These are phyloP conservation scores for Scalopus aquaticus DNA, from an alignment of 2,113 vertebrate genomes.

Conservation along the genomic window DNA sequence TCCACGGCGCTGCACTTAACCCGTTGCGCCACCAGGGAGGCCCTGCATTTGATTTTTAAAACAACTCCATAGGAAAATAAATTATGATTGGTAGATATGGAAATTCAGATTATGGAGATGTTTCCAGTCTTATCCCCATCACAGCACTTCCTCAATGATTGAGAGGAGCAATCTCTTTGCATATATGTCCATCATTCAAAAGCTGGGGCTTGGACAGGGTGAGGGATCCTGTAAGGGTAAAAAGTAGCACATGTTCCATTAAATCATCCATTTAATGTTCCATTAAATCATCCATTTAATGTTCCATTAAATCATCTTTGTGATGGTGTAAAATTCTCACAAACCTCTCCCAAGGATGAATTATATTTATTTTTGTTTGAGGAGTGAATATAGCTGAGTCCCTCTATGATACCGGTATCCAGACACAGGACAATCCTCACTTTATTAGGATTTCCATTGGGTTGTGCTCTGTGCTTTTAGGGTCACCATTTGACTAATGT, in stretches of 20 bases:
- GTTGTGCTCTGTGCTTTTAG: not conserved
- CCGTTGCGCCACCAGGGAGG: no score
- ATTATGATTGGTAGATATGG: not conserved
- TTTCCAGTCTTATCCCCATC: not conserved
- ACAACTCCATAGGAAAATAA: not conserved
- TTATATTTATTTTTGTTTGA: not conserved
- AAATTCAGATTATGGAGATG: not conserved
- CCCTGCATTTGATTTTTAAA: not conserved
- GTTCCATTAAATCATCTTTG: not conserved
- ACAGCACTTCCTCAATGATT: not conserved
- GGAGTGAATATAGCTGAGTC: not conserved
- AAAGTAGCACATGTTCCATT: not conserved
- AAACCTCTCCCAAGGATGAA: not conserved
- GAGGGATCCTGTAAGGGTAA: not conserved
- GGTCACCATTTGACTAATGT: not conserved
- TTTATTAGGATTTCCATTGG: not conserved
- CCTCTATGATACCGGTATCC: not conserved
- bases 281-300: not conserved
- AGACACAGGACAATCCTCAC: not conserved
- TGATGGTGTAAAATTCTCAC: not conserved
- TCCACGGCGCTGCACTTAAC: no score
- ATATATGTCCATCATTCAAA: no score
- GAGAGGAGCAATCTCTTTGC: not conserved
- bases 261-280: no score
- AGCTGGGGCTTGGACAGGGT: not conserved